A percentile compares a stretch with the other conserved stretches of the same genome.
Evolutionary conservation across 1,140 invertebrate species (phyloP).

Genomic region (Armadillidium nasatum): DNA sequence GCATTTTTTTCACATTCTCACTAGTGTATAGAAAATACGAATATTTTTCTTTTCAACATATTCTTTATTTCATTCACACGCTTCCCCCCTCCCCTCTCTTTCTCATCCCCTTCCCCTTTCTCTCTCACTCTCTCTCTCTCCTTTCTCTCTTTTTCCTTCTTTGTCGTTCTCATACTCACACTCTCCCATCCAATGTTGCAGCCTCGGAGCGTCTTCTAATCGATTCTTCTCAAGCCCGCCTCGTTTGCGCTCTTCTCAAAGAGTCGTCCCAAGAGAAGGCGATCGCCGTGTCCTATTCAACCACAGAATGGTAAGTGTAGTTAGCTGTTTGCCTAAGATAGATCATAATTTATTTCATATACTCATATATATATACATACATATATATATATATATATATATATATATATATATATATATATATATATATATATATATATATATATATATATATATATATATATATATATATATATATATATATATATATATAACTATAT

Average conservation of each 20-base stretch:
- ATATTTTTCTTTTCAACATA: too few species aligned
- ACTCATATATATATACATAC: neutral
- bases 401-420: neutral
- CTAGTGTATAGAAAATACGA: too few species aligned
- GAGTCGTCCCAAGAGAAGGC: neutral
- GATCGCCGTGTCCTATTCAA: neutral
- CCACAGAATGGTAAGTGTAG: conserved; percentile 2
- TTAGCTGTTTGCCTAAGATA: neutral
- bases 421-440: neutral
- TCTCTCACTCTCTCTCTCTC: neutral
- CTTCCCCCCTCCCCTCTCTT: neutral
- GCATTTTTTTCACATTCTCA: too few species aligned
- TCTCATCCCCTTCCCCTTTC: neutral
- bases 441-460: neutral
- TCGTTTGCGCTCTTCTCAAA: neutral
- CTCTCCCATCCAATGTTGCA: neutral
- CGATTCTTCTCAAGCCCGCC: neutral
- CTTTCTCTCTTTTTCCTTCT: neutral
- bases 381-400: conserved; percentile 11
- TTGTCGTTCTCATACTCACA: neutral
- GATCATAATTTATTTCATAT: neutral
- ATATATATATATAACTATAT: neutral
- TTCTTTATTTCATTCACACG: neutral
- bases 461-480: neutral
- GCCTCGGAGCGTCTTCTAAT: neutral